Conservation (phyloP, 37 sponge, comb jelly and placozoan species). For the Dysidea cf. avara region DNA sequence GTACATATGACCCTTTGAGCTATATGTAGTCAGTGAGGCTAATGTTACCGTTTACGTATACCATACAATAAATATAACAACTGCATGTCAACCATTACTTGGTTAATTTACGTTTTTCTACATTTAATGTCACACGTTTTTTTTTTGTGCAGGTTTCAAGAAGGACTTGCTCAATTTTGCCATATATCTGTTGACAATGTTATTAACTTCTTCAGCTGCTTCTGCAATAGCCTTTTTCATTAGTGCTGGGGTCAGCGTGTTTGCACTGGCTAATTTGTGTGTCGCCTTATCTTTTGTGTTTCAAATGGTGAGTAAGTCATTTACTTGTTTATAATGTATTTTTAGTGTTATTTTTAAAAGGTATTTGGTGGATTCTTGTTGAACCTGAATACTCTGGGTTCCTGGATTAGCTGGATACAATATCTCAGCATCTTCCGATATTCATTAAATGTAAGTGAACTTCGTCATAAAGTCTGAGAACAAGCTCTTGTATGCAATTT, state of each 20-base stretch:
- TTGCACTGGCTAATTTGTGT: conserved; percentile 55
- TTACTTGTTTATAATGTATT: too few relatives aligned
- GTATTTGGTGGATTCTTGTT: conserved; percentile 84
- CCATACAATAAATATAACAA: too few relatives aligned
- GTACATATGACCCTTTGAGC: too few relatives aligned
- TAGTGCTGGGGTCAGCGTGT: conserved; percentile 47
- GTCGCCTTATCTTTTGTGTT: conserved; percentile 62
- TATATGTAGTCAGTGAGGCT: too few relatives aligned
- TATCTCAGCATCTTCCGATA: conserved; percentile 75
- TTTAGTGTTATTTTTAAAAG: conserved; percentile 34
- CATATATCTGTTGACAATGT: conserved; percentile 56
- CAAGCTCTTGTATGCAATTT: too few relatives aligned
- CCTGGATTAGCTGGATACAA: conserved; percentile 72
- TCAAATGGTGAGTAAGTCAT: conserved; percentile 64
- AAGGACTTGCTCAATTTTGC: conserved; percentile 50
- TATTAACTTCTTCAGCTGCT: conserved; percentile 48
- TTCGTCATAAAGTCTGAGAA: too few relatives aligned
- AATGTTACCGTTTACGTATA: too few relatives aligned
- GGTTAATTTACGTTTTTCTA: too few relatives aligned
- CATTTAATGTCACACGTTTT: too few relatives aligned
- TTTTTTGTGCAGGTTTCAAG: conserved; percentile 62
- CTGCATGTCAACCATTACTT: too few relatives aligned
- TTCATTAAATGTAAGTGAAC: conserved; percentile 43
- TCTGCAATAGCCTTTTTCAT: conserved; percentile 49
- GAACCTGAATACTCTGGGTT: conserved; percentile 47